Evolutionary conservation across 2,888 invertebrate species (phyloP), one percentile per base, ranked within the genome.

Genomic region (Spilosoma lubricipeda): DNA sequence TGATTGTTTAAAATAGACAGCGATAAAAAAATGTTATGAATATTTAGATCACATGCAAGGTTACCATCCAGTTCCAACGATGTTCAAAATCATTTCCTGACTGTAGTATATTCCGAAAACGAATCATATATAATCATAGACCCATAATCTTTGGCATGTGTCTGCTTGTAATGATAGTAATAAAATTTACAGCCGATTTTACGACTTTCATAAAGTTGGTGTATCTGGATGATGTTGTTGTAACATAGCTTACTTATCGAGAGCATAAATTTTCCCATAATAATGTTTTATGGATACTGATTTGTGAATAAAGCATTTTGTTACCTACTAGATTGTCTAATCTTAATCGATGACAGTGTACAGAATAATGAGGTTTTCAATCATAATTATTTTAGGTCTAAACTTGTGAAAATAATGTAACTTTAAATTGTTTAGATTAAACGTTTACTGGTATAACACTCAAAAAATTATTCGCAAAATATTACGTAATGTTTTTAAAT

Each of bases 111-210:
- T 30, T 65, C 63, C 36, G 72, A 78, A 85, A 79, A 74, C 67
- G 71, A 71, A 77, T 81, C 63, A 83, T 81, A 81, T 78, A 81
- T 79, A 82, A 85, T 81, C 81, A 82, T 56, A 74, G 73, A 74
- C 68, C 77, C 80, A 85, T 85, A 79, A 85, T 82, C 78, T 81
- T 75, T 75, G 69, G 80, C 70, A 73, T 76, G 63, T 75, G 67
- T 81, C 79, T 75, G 64, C 78, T 73, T 70, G 52, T 85, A 83
- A 82, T 82, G 84, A 83, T 77, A 79, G 80, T 83, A 82, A 85
- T 89, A 89, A 89, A 89, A 88, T 89, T 89, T 88, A 88, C 81
- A 84, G 74, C 81, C 84, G 74, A 82, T 88, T 89, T 89, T 86
- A 89, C 82, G 81, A 78, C 71, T 36, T 75, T 74, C 81, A 85